Percentiles rank a stretch among this genome's conserved stretches.
Conservation (phyloP, 2,888 invertebrate genomes). For the Actias luna region DNA sequence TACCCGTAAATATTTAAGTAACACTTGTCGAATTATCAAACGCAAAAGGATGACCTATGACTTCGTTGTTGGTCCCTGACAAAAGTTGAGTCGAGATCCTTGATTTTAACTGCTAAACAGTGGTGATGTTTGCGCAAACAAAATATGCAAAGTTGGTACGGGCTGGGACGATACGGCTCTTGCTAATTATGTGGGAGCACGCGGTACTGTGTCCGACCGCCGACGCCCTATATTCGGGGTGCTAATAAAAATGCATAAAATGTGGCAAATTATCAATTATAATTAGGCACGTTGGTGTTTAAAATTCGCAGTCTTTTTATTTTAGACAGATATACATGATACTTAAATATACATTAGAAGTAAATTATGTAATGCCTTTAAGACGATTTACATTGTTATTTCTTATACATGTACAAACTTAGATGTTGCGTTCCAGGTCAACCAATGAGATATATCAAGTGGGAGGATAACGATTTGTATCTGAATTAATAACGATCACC, state of each 20-base stretch:
- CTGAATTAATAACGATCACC: too few relatives aligned
- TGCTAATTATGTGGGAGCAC: slow-evolving; percentile 77
- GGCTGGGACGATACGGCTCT: slow-evolving; percentile 67
- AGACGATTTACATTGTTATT: neutral
- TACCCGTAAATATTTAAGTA: slow-evolving; percentile 36
- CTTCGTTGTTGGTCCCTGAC: slow-evolving; percentile 48
- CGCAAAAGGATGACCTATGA: slow-evolving; percentile 48
- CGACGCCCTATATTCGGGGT: slow-evolving; percentile 59
- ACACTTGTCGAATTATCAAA: slow-evolving; percentile 46
- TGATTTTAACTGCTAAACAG: slow-evolving; percentile 78
- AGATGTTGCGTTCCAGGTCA: too few relatives aligned
- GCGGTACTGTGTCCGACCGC: slow-evolving; percentile 57
- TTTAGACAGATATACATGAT: neutral
- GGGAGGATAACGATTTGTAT: too few relatives aligned
- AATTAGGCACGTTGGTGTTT: slow-evolving; percentile 54
- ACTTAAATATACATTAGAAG: neutral
- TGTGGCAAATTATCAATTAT: slow-evolving; percentile 72
- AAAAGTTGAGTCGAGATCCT: slow-evolving; percentile 62
- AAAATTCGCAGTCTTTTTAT: slow-evolving; percentile 11
- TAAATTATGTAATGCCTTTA: neutral
- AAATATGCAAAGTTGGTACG: slow-evolving; percentile 79
- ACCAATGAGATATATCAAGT: too few relatives aligned
- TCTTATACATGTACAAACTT: neutral
- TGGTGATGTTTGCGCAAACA: slow-evolving; percentile 73
- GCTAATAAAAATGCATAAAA: slow-evolving; percentile 76